Base-by-base conservation (phyloP, 2,888 invertebrate species). In the Cremastobaeus sp. region DNA sequence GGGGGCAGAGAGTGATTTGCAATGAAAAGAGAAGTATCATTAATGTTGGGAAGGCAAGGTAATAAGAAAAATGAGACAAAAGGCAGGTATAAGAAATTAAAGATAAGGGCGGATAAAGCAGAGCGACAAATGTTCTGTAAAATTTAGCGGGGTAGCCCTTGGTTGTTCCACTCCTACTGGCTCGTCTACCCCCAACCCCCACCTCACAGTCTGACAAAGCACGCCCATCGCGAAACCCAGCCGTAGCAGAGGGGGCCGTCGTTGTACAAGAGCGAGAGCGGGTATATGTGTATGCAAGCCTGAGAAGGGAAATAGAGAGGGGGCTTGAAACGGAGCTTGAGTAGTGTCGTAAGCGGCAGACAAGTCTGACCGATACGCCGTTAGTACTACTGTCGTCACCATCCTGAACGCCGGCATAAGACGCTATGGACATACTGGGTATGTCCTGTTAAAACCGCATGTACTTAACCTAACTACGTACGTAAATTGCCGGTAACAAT, bases 391-490 rank as follows among this genome's bases (percentile, higher is more conserved):
- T 85, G 86, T 84, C 86, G 86, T 84, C 86, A 86, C 82, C 86
- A 84, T 79, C 84, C 84, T 83, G 86, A 86, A 83, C 84, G 84
- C 85, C 85, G 83, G 83, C 84, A 85, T 83, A 81, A 83, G 82
- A 82, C 78, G 82, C 81, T 84, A 87, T 87, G 87, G 87, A 87
- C 86, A 86, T 87, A 86, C 86, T 87, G 86, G 87, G 87, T 84
- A 84, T 83, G 83, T 82, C 81, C 78, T 57, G 74, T 76, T 79
- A 76, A 72, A 78, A 79, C 78, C 78, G 81, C 81, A 81, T 81
- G 79, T 77, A 77, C 74, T 78, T 77, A 77, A 75, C 76, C 76
- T 76, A 76, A 74, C 74, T 69, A 71, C 71, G 74, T 74, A 68
- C 68, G 71, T 74, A 74, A 76, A 68, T 76, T 71, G 55, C 48